phyloP scores from a whole-genome alignment of 2,888 invertebrate species.

The Drosophila silvestris region DNA sequence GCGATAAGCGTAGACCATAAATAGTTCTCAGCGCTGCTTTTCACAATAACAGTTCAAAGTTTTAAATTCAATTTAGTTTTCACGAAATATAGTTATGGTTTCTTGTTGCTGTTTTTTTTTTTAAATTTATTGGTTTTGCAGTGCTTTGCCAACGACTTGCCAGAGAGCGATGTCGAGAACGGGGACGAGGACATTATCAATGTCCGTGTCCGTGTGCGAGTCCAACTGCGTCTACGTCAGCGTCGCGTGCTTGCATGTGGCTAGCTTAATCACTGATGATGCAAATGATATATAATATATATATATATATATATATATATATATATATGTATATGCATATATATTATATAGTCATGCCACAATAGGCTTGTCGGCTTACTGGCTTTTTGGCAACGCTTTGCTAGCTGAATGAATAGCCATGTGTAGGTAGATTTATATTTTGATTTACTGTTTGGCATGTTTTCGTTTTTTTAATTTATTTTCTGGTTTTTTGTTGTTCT shows the following conservation, averaged over 20 bases:
- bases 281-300: constrained; percentile 16
- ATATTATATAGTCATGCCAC: constrained; percentile 1
- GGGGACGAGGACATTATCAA: constrained; percentile 52
- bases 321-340: neutral
- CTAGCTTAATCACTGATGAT: constrained; percentile 51
- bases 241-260: constrained; percentile 73
- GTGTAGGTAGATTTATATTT: constrained; percentile 55
- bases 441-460: constrained; percentile 56
- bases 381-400: constrained; percentile 46
- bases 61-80: neutral
- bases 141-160: constrained; percentile 75
- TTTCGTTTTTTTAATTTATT: constrained; percentile 21
- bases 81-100: neutral
- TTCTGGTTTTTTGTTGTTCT: neutral
- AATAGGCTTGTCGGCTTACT: constrained; percentile 12
- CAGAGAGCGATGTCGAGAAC: constrained; percentile 57
- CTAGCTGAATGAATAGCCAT: constrained; percentile 39
- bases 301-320: neutral
- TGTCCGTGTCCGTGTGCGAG: constrained; percentile 54
- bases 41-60: neutral
- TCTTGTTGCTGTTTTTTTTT: constrained; percentile 15
- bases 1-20: neutral
- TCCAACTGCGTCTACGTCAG: constrained; percentile 48
- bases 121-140: constrained; percentile 54
- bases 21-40: neutral